These are phyloP conservation scores for Phataginus tetradactyla DNA, from an alignment of 2,797 vertebrate species.

Conservation along the genomic window DNA sequence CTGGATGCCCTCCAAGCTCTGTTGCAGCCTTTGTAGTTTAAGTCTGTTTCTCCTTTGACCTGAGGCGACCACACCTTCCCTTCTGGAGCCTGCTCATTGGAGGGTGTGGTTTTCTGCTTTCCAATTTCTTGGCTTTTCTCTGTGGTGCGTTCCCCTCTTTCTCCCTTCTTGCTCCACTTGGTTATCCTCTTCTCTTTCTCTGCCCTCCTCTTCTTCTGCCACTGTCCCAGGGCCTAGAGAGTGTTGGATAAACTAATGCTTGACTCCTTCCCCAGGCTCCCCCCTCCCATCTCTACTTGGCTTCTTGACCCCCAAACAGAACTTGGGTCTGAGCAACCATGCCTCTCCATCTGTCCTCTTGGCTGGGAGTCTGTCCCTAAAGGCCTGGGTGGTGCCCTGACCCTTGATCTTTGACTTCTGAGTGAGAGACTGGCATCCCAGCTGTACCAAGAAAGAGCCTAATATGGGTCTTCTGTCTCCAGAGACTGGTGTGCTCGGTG, in stretches of 20 bases:
- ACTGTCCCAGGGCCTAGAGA: background rate
- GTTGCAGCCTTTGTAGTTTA: background rate
- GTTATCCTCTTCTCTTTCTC: background rate
- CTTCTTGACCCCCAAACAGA: background rate
- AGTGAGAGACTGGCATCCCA: slow-evolving; percentile 41
- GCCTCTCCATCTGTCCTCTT: slow-evolving; percentile 57
- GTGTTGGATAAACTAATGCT: background rate
- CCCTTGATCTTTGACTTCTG: slow-evolving; percentile 56
- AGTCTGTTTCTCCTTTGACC: background rate
- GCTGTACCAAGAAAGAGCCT: slow-evolving; percentile 45
- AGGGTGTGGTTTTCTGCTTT: background rate
- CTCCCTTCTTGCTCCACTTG: background rate
- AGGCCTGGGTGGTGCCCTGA: slow-evolving; percentile 35
- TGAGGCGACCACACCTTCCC: background rate
- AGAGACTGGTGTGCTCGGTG: background rate
- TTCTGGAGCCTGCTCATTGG: background rate
- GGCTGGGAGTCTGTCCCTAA: background rate
- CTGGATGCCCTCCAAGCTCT: background rate
- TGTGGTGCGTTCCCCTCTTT: background rate
- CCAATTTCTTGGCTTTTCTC: background rate
- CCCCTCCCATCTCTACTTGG: background rate
- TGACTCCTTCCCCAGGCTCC: background rate
- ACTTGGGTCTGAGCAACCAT: background rate
- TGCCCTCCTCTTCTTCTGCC: background rate
- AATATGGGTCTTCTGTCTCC: slow-evolving; percentile 62